Base-by-base conservation (phyloP, 2,797 vertebrate genomes). In the Prunella strophiata region DNA sequence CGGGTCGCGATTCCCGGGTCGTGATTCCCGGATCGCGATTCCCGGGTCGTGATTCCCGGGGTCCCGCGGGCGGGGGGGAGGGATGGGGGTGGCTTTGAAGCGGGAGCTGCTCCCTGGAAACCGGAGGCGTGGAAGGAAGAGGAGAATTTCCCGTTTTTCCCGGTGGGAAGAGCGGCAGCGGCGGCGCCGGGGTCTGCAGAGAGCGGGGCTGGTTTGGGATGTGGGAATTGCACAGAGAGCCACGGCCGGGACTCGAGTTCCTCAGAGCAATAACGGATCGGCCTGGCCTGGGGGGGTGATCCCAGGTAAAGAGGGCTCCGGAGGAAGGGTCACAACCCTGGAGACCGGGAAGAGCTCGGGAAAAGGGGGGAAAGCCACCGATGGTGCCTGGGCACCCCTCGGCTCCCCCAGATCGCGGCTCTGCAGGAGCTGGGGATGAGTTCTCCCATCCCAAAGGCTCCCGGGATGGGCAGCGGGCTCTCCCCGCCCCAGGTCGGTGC, bases 321-420 rank as follows among this genome's bases (percentile, higher is more conserved):
- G 78, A 6, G 70, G 32, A 4, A 7, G 25, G 43, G 16, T n/a
- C 2, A 4, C 16, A 11, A 5, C 30, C 67, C 75, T 10, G 63
- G 79, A 54, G 45, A 11, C 2, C 6, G 50, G 75, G 52, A 51
- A 29, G 78, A 47, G 27, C 68, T 36, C 29, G 77, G 52, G 63
- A 36, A 54, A 47, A 9, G 12, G 11, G 26, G 42, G 25, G 5
- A 16, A 51, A n/a, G 36, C 15, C 47, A n/a, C 70, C 63, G 38
- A 2, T 1, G 51, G 62, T 32, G 76, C 14, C 2, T 0, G n/a
- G 51, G 67, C 34, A 48, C 26, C 11, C 5, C 70, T 18, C 29
- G 1, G 7, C 76, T 40, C 29, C 76, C n/a, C 11, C 32, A 0
- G 0, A 0, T 2, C 13, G 55, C 0, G 20, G 54, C 2, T 16